phyloP scores from a whole-genome alignment of 1,140 invertebrate species.

The Trigoniulus corallinus region DNA sequence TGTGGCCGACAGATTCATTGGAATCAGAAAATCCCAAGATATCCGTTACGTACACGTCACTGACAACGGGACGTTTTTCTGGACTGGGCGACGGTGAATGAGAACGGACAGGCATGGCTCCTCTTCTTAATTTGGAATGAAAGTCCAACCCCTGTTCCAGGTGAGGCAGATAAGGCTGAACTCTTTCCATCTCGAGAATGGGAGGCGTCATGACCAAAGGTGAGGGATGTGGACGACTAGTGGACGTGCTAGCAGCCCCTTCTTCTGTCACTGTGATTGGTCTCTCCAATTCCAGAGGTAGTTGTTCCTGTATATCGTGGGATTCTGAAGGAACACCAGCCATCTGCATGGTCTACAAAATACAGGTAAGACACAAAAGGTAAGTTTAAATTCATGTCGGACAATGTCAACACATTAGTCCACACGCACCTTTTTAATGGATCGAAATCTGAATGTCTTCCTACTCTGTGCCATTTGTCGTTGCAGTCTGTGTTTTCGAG shows the following conservation, averaged over 20 bases:
- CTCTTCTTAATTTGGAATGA: background rate
- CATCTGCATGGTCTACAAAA: constrained; percentile 1
- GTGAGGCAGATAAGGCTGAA: background rate
- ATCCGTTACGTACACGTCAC: constrained; percentile 24
- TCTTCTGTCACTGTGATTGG: background rate
- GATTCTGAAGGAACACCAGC: background rate
- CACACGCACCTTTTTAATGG: constrained; percentile 41
- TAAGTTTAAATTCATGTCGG: background rate
- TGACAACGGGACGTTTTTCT: background rate
- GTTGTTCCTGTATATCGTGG: constrained; percentile 2
- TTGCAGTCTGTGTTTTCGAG: constrained; percentile 60
- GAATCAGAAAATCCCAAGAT: constrained; percentile 41
- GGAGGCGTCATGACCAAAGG: background rate
- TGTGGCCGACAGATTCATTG: constrained; percentile 39
- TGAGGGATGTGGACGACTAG: background rate
- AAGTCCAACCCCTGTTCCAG: constrained; percentile 4
- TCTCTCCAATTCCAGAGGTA: constrained; percentile 12
- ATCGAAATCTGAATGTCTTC: constrained; percentile 75
- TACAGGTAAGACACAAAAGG: background rate
- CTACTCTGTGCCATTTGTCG: constrained; percentile 82
- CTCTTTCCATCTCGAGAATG: background rate
- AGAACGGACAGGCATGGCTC: background rate
- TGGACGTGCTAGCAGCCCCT: background rate
- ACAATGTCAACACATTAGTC: constrained; percentile 20
- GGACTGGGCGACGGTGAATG: background rate